phyloP scores from a whole-genome alignment of 2,888 invertebrate genomes.

The Lobophora halterata region DNA sequence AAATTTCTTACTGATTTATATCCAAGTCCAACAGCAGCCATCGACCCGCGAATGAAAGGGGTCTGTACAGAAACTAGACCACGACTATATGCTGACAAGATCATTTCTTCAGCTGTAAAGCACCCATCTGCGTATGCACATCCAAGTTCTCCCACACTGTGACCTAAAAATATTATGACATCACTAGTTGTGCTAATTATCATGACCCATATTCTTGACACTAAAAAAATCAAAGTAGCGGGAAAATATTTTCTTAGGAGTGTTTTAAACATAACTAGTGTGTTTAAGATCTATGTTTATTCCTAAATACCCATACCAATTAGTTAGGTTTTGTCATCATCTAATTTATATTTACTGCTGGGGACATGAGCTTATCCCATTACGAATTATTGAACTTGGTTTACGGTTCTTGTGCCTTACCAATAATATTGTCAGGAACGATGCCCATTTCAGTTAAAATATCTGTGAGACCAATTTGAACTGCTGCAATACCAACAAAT shows the following conservation, averaged over 20 bases:
- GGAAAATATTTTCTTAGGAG: too few species aligned
- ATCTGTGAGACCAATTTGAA: slow-evolving; percentile 75
- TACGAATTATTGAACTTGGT: too few species aligned
- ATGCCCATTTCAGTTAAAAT: slow-evolving; percentile 75
- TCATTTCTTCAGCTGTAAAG: slow-evolving; percentile 89
- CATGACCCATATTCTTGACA: too few species aligned
- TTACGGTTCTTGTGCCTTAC: too few species aligned
- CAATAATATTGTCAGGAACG: slow-evolving; percentile 86
- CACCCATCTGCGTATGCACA: slow-evolving; percentile 96
- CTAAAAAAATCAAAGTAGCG: too few species aligned
- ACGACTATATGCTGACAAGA: slow-evolving; percentile 88
- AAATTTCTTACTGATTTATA: slow-evolving; percentile 60
- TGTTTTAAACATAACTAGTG: too few species aligned
- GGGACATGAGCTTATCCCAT: too few species aligned
- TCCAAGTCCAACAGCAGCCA: slow-evolving; percentile 90
- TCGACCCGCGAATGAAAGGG: slow-evolving; percentile 85
- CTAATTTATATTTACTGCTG: too few species aligned
- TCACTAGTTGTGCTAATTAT: too few species aligned
- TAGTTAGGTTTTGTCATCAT: too few species aligned
- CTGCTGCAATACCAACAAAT: slow-evolving; percentile 87
- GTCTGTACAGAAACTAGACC: slow-evolving; percentile 85
- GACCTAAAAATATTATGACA: slow-evolving; percentile 77
- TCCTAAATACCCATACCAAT: too few species aligned
- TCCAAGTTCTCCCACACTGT: slow-evolving; percentile 95
- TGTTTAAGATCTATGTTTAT: too few species aligned